These are phyloP conservation scores for Melanostigma gelatinosum DNA, from an alignment of 2,113 vertebrate species.

Conservation along the genomic window DNA sequence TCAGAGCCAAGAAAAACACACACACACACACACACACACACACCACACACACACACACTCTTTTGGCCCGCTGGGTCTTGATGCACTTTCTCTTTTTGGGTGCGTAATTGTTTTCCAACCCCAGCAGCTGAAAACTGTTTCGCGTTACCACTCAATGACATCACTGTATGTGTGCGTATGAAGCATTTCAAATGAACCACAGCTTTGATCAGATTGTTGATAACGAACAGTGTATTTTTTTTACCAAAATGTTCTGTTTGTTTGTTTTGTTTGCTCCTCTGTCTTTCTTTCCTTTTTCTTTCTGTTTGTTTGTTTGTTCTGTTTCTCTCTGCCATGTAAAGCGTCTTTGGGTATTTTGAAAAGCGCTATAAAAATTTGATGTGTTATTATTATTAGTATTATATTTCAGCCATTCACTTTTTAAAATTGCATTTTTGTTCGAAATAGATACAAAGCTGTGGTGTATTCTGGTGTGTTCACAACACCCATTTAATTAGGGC, in stretches of 20 bases:
- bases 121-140: slow-evolving; percentile 15
- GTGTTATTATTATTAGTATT: too few relatives aligned
- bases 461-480: not conserved
- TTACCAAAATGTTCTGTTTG: too few relatives aligned
- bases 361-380: too few relatives aligned
- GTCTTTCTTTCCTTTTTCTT: too few relatives aligned
- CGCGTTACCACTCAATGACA: slow-evolving; percentile 7
- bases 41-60: slow-evolving; percentile 4
- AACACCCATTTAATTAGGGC: not conserved
- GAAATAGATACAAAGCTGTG: not conserved
- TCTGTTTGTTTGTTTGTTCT: too few relatives aligned
- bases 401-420: not conserved
- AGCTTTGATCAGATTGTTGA: not conserved
- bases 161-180: slow-evolving; percentile 4
- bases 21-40: slow-evolving; percentile 11
- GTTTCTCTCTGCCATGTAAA: too few relatives aligned
- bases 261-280: too few relatives aligned
- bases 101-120: slow-evolving; percentile 52
- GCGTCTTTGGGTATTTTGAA: too few relatives aligned
- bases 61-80: slow-evolving; percentile 17
- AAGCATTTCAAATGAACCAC: slow-evolving; percentile 1
- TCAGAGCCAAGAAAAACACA: slow-evolving; percentile 46
- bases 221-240: not conserved
- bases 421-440: not conserved
- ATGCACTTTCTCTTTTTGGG: slow-evolving; percentile 49